Evolutionary conservation across 2,113 vertebrate species (phyloP).

Genomic region (Felis catus): DNA sequence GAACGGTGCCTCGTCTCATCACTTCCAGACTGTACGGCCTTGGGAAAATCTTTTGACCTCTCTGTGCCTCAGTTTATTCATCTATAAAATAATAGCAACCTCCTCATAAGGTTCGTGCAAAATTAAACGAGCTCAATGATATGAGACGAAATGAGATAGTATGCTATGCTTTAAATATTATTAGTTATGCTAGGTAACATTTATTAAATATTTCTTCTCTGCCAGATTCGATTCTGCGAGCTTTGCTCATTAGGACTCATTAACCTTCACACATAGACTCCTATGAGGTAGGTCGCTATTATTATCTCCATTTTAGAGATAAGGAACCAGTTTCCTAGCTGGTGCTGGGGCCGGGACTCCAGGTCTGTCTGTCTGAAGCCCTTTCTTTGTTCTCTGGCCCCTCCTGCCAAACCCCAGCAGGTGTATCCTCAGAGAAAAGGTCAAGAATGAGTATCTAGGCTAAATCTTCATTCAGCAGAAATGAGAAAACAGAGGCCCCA

Average conservation of each 20-base stretch:
- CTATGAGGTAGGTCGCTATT: background rate
- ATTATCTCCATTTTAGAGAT: background rate
- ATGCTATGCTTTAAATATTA: background rate
- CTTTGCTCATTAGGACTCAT: background rate
- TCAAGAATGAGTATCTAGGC: background rate
- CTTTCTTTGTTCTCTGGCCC: background rate
- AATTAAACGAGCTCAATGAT: background rate
- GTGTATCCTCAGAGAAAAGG: background rate
- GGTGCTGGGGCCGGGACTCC: background rate
- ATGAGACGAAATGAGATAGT: background rate
- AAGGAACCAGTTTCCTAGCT: background rate
- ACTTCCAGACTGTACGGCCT: background rate
- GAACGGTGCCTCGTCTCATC: background rate
- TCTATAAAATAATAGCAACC: background rate
- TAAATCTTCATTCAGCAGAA: background rate
- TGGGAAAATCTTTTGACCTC: background rate
- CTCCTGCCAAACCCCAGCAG: background rate
- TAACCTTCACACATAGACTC: background rate
- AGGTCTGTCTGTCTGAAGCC: background rate
- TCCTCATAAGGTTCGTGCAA: background rate
- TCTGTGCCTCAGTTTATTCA: background rate
- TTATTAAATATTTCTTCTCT: background rate
- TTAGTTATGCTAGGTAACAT: background rate
- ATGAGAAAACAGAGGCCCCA: background rate
- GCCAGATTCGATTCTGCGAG: background rate